phyloP scores from a whole-genome alignment of 1,140 invertebrate species.

The Rhagoletis zephyria region DNA sequence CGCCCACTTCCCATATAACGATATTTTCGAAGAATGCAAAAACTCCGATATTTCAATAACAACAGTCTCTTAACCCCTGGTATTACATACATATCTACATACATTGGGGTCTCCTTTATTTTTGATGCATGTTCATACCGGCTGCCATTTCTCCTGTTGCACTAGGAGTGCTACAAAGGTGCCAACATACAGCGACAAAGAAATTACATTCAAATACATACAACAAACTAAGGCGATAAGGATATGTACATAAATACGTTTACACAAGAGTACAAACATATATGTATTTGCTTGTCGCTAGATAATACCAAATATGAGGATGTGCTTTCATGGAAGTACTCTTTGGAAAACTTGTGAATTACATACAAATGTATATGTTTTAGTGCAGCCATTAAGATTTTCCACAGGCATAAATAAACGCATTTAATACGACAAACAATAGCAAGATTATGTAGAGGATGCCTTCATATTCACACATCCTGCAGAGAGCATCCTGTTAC shows the following conservation, averaged over 20 bases:
- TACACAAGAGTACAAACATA: not conserved
- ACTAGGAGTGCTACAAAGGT: constrained; percentile 41
- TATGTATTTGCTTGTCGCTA: not conserved
- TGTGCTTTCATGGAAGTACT: constrained; percentile 1
- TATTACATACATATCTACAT: too few species aligned
- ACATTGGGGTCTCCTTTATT: not conserved
- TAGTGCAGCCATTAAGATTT: not conserved
- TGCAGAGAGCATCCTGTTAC: not conserved
- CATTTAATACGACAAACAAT: constrained; percentile 19
- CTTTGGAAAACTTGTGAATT: not conserved
- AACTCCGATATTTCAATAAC: too few species aligned
- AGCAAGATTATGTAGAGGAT: constrained; percentile 24
- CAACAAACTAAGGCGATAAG: not conserved
- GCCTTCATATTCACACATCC: constrained; percentile 45
- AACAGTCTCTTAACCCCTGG: too few species aligned
- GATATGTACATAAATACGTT: not conserved
- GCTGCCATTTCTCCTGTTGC: not conserved
- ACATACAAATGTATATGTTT: not conserved
- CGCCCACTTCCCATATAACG: too few species aligned
- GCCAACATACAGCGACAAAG: not conserved
- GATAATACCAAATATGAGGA: not conserved
- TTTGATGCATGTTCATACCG: not conserved
- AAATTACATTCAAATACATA: not conserved
- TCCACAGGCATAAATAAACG: constrained; percentile 35
- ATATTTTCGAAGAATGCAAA: too few species aligned